phyloP scores from a whole-genome alignment of 2,888 invertebrate genomes.

The Actias luna region DNA sequence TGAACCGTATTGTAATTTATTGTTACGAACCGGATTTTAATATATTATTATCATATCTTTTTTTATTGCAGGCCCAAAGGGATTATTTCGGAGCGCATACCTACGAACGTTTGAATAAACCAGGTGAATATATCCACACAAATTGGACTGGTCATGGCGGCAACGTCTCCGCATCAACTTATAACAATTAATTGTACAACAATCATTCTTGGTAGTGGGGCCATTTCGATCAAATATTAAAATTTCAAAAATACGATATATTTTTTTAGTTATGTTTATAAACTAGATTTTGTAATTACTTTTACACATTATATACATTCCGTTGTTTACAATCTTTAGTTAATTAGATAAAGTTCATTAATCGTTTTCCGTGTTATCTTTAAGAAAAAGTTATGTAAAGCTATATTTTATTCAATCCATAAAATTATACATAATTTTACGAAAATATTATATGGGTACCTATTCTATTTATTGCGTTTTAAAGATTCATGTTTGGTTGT shows the following conservation, averaged over 20 bases:
- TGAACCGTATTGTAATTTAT: neutral
- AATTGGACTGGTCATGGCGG: constrained; percentile 99
- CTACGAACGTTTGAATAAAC: constrained; percentile 92
- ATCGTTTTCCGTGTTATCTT: too few relatives aligned
- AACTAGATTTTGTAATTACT: neutral
- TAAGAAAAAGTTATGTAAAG: neutral
- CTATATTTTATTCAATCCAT: neutral
- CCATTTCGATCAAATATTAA: constrained; percentile 1
- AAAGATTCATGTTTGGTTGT: too few relatives aligned
- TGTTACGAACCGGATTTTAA: neutral
- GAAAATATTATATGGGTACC: neutral
- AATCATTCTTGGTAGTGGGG: neutral
- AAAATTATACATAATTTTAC: neutral
- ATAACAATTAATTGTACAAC: constrained; percentile 67
- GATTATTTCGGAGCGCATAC: constrained; percentile 99
- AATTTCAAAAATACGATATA: neutral
- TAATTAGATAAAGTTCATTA: neutral
- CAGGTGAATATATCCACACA: constrained; percentile 96
- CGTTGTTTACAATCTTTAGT: neutral
- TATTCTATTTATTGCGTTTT: neutral
- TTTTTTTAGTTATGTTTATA: neutral
- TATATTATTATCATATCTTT: neutral
- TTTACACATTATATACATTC: neutral
- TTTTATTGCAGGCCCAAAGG: constrained; percentile 88
- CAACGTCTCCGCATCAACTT: constrained; percentile 96